Evolutionary conservation across 1,140 invertebrate genomes (phyloP).

Genomic region (Achroia grisella): DNA sequence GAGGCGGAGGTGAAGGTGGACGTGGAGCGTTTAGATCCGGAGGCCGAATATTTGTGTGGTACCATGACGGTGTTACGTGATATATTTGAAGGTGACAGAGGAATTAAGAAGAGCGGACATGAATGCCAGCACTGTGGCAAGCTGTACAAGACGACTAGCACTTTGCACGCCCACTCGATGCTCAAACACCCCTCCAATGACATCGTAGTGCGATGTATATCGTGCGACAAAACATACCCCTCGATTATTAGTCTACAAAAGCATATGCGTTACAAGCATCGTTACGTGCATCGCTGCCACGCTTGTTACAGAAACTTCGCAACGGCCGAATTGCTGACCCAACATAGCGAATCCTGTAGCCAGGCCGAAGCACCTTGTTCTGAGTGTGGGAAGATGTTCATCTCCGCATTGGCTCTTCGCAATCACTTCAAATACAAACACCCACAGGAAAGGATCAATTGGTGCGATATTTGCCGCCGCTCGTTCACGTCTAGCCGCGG

Average conservation of each 20-base stretch:
- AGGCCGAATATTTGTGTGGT: constrained; percentile 35
- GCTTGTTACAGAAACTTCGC: constrained; percentile 44
- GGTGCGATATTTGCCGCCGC: constrained; percentile 36
- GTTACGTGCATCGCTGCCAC: constrained; percentile 32
- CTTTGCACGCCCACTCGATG: constrained; percentile 28
- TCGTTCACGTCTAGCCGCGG: constrained; percentile 30
- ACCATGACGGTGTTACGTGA: constrained; percentile 39
- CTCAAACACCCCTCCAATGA: constrained; percentile 34
- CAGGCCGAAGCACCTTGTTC: constrained; percentile 29
- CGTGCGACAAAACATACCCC: constrained; percentile 40
- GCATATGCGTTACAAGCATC: constrained; percentile 49
- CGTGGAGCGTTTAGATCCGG: constrained; percentile 33
- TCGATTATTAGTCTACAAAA: constrained; percentile 43
- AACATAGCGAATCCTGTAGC: constrained; percentile 24
- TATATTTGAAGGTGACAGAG: constrained; percentile 23
- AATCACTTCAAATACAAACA: constrained; percentile 53
- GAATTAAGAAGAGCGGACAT: too few species aligned
- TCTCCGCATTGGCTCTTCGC: constrained; percentile 34
- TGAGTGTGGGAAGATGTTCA: constrained; percentile 34
- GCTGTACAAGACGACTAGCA: constrained; percentile 34
- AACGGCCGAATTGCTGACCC: constrained; percentile 16
- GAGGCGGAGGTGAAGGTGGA: constrained; percentile 31
- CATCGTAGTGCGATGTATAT: constrained; percentile 23
- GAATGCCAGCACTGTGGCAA: constrained; percentile 37
- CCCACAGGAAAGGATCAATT: constrained; percentile 23